Percentiles rank a stretch among this genome's conserved stretches.
Evolutionary conservation across 2,888 invertebrate species (phyloP).

Genomic region (Smittia sp.): DNA sequence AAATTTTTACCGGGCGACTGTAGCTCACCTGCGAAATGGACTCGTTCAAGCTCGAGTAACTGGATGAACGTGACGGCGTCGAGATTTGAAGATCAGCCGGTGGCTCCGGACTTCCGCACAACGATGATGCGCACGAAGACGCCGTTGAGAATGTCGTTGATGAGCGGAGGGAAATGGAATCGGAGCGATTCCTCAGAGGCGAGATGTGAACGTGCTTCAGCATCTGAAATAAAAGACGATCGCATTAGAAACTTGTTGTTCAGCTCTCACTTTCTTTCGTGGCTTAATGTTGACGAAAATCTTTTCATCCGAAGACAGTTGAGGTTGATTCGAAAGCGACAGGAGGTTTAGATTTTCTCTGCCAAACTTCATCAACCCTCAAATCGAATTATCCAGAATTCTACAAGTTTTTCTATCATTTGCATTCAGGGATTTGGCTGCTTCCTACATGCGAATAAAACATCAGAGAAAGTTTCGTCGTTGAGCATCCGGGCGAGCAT

Average conservation of each 20-base stretch:
- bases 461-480: too few species aligned
- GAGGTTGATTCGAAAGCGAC: too few species aligned
- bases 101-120: conserved; percentile 65
- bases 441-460: too few species aligned
- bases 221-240: conserved; percentile 59
- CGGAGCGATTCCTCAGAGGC: conserved; percentile 78
- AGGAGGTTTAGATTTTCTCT: too few species aligned
- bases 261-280: too few species aligned
- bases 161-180: conserved; percentile 74
- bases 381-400: too few species aligned
- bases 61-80: conserved; percentile 68
- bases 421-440: too few species aligned
- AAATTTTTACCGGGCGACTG: not conserved
- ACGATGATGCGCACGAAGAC: conserved; percentile 59
- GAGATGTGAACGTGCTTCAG: conserved; percentile 90
- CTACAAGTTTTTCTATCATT: too few species aligned
- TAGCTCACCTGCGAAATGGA: conserved; percentile 56
- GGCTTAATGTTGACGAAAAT: too few species aligned
- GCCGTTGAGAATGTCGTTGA: conserved; percentile 59
- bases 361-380: too few species aligned
- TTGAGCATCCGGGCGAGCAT: too few species aligned
- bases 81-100: conserved; percentile 50
- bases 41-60: conserved; percentile 63
- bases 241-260: not conserved
- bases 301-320: too few species aligned